phyloP scores from a whole-genome alignment of 2,797 vertebrate genomes.

The Setipinna tenuifilis region DNA sequence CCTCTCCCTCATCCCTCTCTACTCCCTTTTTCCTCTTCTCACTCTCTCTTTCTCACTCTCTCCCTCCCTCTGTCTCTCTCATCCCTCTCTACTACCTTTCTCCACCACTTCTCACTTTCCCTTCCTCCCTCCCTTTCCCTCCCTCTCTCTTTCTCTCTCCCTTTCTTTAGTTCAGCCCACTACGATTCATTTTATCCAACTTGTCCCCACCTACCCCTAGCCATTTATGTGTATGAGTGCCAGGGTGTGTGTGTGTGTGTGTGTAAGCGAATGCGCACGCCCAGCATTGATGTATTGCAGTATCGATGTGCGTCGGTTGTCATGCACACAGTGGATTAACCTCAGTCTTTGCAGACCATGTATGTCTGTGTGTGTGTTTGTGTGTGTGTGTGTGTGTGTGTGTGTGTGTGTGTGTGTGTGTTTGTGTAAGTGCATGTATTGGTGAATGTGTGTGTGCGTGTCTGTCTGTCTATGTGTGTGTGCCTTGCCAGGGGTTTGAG shows the following conservation, averaged over 20 bases:
- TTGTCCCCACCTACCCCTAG: not conserved
- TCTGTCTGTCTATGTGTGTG: not conserved
- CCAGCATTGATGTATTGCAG: slow-evolving; percentile 16
- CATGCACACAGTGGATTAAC: slow-evolving; percentile 13
- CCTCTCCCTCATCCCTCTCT: not conserved
- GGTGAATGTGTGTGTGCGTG: slow-evolving; percentile 3
- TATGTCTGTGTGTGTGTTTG: not conserved
- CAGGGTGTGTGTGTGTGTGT: not conserved
- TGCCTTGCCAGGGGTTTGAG: not conserved
- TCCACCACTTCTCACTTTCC: not conserved
- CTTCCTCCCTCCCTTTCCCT: not conserved
- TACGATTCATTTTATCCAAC: not conserved
- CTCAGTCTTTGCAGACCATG: not conserved
- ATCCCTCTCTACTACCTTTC: not conserved
- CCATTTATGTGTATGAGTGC: not conserved
- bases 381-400: slow-evolving; percentile 33
- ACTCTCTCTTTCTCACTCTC: not conserved
- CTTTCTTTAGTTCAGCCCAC: not conserved
- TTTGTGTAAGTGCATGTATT: not conserved
- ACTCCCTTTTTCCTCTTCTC: not conserved
- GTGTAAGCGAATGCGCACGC: not conserved
- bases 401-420: slow-evolving; percentile 25
- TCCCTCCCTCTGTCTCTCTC: not conserved
- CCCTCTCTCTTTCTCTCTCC: not conserved
- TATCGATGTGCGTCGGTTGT: slow-evolving; percentile 29